Base-by-base conservation (phyloP, 2,888 invertebrate species). In the Aethes cnicana region DNA sequence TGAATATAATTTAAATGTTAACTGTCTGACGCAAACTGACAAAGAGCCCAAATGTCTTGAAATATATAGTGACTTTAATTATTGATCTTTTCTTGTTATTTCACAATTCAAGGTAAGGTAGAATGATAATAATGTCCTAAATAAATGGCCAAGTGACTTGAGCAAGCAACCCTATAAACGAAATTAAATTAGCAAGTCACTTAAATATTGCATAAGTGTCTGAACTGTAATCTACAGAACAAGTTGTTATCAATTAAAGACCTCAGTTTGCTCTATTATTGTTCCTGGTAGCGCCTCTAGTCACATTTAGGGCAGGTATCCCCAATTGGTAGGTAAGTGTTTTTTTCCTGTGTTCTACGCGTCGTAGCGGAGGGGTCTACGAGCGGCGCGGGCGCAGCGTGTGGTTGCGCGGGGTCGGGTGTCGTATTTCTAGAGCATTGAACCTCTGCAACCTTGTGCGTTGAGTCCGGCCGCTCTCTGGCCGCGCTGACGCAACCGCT, bases 361-460 rank as follows among this genome's bases (percentile, higher is more conserved):
- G 58, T 56, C 67, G 66, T 63, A 66, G 66, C 59, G 50, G 62
- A 56, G 58, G 53, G 63, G 62, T 61, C 68, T 65, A 65, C 64
- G 66, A 47, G 56, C 46, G 57, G 60, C 62, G 64, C 64, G 58
- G 62, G 64, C 71, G 72, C 69, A 61, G 67, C 69, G 74, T 74
- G 74, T 72, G 79, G 76, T 75, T 72, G 77, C 68, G 67, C 76
- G 82, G 83, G 87, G 85, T 86, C 86, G 84, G 76, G 77, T 81
- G 74, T 86, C 78, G 80, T 86, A 84, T 87, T 87, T 87, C 84
- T 89, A 87, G 89, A 88, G 85, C 88, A 87, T 87, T 89, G 88
- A 89, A 88, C 88, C 84, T 86, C 80, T 78, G 81, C 88, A 88
- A 88, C 89, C 89, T 89, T 89, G 89, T 86, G 81, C 80, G 77